phyloP scores from a whole-genome alignment of 1,140 invertebrate genomes.

The Charaxes varanes region DNA sequence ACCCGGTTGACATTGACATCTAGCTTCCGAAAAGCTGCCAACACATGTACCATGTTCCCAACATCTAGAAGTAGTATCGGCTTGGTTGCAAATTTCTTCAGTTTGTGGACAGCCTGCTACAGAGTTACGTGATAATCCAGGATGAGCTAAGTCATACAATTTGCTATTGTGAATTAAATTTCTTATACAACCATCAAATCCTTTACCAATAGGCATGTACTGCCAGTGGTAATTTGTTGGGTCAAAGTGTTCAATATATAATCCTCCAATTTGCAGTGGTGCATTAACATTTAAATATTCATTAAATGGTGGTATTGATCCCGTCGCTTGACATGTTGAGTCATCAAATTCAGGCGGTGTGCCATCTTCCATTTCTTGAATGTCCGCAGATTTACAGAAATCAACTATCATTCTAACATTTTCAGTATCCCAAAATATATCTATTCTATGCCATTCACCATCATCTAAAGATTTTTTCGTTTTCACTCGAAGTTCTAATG shows the following conservation, averaged over 20 bases:
- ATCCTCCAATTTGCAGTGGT: conserved; percentile 93
- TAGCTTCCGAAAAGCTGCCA: conserved; percentile 90
- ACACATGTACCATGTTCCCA: conserved; percentile 95
- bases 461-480: conserved; percentile 91
- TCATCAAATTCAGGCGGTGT: conserved; percentile 90
- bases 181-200: conserved; percentile 95
- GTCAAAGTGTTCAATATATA: conserved; percentile 90
- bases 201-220: conserved; percentile 89
- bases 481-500: conserved; percentile 90
- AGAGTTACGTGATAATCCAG: conserved; percentile 88
- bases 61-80: conserved; percentile 87
- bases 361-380: conserved; percentile 91
- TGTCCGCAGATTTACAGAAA: conserved; percentile 89
- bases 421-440: conserved; percentile 96
- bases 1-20: conserved; percentile 94
- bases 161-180: conserved; percentile 97
- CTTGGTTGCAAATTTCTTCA: conserved; percentile 89
- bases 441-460: conserved; percentile 96
- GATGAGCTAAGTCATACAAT: conserved; percentile 93
- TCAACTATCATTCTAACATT: conserved; percentile 94
- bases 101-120: conserved; percentile 92
- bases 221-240: conserved; percentile 90
- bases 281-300: conserved; percentile 97
- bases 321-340: conserved; percentile 89
- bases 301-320: conserved; percentile 94